These are phyloP conservation scores for Esox niger DNA, from an alignment of 2,113 vertebrate species.

Conservation along the genomic window DNA sequence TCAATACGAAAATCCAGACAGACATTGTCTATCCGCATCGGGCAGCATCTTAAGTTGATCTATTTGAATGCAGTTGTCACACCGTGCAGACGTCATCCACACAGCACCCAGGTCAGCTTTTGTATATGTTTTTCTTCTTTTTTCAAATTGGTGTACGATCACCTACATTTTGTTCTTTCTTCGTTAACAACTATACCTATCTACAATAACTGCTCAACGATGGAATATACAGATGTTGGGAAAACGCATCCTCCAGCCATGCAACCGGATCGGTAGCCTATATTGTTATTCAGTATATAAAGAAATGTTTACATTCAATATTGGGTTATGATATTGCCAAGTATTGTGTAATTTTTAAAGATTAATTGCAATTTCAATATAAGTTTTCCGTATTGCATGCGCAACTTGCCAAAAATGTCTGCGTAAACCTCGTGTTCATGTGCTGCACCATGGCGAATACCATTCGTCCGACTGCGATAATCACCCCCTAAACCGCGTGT, in stretches of 20 bases:
- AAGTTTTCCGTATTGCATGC: constrained; percentile 28
- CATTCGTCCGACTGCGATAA: constrained; percentile 34
- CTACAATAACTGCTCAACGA: background rate
- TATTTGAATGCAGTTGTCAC: constrained; percentile 62
- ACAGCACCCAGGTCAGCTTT: constrained; percentile 47
- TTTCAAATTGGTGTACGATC: constrained; percentile 24
- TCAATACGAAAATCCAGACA: constrained; percentile 12
- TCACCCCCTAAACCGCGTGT: constrained; percentile 37
- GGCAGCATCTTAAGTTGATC: constrained; percentile 51
- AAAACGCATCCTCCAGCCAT: constrained; percentile 15
- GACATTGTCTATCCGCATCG: constrained; percentile 10
- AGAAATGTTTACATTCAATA: background rate
- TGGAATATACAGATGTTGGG: constrained; percentile 21
- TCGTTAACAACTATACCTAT: constrained; percentile 10
- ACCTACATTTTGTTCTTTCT: constrained; percentile 24
- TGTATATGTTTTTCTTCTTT: constrained; percentile 8
- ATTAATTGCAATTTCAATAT: constrained; percentile 10
- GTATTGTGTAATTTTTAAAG: background rate
- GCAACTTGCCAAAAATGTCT: constrained; percentile 60
- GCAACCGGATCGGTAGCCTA: constrained; percentile 13
- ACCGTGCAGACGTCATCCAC: constrained; percentile 59
- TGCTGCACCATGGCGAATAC: constrained; percentile 44
- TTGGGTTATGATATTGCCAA: background rate
- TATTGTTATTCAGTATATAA: background rate
- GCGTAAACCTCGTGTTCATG: constrained; percentile 27